phyloP scores from a whole-genome alignment of 2,113 vertebrate genomes.

The Platysternon megacephalum region DNA sequence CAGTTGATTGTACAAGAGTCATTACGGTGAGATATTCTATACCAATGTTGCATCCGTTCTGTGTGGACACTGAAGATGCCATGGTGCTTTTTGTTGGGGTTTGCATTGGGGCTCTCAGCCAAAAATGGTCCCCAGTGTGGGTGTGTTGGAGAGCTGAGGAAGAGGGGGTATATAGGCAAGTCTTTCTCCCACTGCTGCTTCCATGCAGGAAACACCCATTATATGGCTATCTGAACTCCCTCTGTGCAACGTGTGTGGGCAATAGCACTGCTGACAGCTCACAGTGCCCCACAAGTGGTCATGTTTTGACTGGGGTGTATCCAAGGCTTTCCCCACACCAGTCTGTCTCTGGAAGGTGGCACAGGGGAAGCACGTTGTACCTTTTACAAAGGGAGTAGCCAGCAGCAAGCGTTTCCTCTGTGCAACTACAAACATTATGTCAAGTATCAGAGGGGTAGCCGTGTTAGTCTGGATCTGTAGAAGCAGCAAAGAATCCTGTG shows the following conservation, averaged over 20 bases:
- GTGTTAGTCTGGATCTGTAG: no score
- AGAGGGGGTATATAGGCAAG: accelerated
- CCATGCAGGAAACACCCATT: accelerated
- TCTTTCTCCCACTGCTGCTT: neutral
- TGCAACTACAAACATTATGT: accelerated
- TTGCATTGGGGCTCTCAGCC: neutral
- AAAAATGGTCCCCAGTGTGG: neutral
- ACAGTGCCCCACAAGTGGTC: neutral
- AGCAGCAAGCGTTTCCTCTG: accelerated
- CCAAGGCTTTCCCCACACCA: neutral
- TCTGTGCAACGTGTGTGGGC: accelerated
- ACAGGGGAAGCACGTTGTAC: accelerated
- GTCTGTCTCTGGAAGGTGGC: neutral
- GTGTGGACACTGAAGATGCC: neutral
- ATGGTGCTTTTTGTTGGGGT: neutral
- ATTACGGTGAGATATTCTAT: neutral
- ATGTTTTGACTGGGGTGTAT: neutral
- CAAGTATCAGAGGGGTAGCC: no score
- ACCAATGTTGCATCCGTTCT: accelerated
- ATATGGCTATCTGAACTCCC: accelerated
- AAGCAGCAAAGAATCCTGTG: no score
- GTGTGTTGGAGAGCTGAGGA: neutral
- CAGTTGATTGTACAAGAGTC: neutral
- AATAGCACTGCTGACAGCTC: accelerated
- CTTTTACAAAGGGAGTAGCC: accelerated